Evolutionary conservation across 2,797 vertebrate genomes (phyloP).

Genomic region (Ciconia nigra): DNA sequence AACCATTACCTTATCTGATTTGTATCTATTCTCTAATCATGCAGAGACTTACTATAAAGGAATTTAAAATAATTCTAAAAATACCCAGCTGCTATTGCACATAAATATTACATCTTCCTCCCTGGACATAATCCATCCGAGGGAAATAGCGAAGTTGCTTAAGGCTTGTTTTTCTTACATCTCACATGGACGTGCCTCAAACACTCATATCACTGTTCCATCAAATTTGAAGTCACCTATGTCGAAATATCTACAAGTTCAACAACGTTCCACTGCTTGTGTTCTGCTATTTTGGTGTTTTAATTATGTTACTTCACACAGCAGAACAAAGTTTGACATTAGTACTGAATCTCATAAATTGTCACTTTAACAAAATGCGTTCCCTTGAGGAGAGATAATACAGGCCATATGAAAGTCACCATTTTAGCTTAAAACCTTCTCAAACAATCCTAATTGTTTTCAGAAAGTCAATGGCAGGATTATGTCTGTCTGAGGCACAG

Average conservation of each 20-base stretch:
- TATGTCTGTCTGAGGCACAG: neutral
- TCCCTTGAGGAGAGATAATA: neutral
- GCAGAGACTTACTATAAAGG: neutral
- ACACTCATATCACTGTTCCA: neutral
- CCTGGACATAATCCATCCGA: neutral
- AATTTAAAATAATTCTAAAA: slow-evolving; percentile 19
- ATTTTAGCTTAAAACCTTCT: neutral
- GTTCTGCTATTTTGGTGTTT: neutral
- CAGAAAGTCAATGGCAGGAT: neutral
- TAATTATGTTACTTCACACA: neutral
- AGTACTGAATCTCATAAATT: neutral
- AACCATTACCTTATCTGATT: slow-evolving; percentile 30
- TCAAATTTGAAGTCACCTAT: neutral
- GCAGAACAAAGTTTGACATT: neutral
- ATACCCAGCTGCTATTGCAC: neutral
- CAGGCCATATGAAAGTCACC: neutral
- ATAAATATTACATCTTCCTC: neutral
- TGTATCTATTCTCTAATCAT: slow-evolving; percentile 34
- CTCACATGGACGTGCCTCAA: neutral
- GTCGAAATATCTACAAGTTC: neutral
- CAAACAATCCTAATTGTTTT: neutral
- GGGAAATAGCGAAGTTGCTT: neutral
- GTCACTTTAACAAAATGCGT: neutral
- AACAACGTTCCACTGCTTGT: neutral
- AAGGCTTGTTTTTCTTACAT: neutral